Base-by-base conservation (phyloP, 2,888 invertebrate species). In the Mellilla xanthometata region DNA sequence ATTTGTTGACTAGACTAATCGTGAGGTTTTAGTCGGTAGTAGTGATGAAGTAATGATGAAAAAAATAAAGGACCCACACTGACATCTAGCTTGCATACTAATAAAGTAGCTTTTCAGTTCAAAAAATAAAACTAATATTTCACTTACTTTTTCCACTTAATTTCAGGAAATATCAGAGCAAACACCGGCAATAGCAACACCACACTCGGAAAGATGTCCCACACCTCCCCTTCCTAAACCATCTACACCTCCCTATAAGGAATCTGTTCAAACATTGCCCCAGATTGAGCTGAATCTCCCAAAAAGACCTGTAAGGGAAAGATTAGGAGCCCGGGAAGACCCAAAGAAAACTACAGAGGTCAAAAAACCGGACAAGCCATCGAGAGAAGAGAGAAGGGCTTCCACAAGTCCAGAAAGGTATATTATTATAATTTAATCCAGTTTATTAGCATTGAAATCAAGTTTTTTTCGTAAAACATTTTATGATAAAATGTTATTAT, bases 211-310 rank as follows among this genome's bases (percentile, higher is more conserved):
- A 15, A 36, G 34, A 47, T 58, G 71, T 6, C 68, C 72, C 0
- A 56, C 56, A 2, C 68, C 65, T n/a, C n/a, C n/a, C 10, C 54
- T 58, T 1, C 44, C 54, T 6, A 47, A 40, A 43, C 43, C 46
- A n/a, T 29, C 47, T 15, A 42, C 39, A 35, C 54, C 57, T 13
- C 15, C 49, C 12, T 52, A 65, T n/a, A 69, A 72, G 58, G 70
- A 69, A 12, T 62, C 71, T 7, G 15, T 57, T 39, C 84, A 85
- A 49, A 72, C 66, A 1, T 62, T 90, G 13, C 89, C 88, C 0
- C 87, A 85, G 48, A 89, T 90, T 54, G 90, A 90, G 59, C 66
- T 90, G 12, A 83, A 86, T 43, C 76, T 90, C 5, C 90, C 90
- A 8, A 90, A 90, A 67, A 78, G 90, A 45, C 83, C 90, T 1